Evolutionary conservation across 2,113 vertebrate genomes (phyloP).

Genomic region (Damaliscus lunatus): DNA sequence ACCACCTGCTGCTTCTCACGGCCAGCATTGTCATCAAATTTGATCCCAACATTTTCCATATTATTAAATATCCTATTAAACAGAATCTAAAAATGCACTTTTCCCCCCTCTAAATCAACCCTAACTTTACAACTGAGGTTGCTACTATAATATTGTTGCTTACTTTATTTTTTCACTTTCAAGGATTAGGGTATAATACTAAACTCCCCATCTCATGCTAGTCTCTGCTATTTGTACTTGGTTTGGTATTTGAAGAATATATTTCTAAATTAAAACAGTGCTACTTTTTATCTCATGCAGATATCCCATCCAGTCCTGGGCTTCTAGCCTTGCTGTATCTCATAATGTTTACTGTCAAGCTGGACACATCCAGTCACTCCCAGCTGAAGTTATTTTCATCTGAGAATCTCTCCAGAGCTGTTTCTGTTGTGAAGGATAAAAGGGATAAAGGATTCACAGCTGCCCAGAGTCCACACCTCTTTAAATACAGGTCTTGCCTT

Average conservation of each 20-base stretch:
- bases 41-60: not conserved
- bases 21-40: slow-evolving; percentile 11
- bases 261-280: slow-evolving; percentile 5
- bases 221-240: not conserved
- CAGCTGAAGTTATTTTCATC: not conserved
- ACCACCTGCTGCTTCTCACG: not conserved
- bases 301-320: not conserved
- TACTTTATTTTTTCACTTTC: not conserved
- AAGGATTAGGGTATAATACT: not conserved
- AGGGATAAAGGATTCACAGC: not conserved
- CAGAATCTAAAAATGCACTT: slow-evolving; percentile 44
- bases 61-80: slow-evolving; percentile 39
- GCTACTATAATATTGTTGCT: not conserved
- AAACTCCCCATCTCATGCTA: not conserved
- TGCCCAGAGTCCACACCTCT: not conserved
- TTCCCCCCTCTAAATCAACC: not conserved
- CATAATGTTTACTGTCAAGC: not conserved
- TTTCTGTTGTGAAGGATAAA: not conserved
- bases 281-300: not conserved
- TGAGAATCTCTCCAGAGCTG: not conserved
- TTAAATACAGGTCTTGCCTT: not conserved
- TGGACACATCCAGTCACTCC: not conserved
- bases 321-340: not conserved
- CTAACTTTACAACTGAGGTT: not conserved
- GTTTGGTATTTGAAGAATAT: not conserved